Conservation (phyloP, 2,797 vertebrate genomes). For the Crypturellus tataupa region DNA sequence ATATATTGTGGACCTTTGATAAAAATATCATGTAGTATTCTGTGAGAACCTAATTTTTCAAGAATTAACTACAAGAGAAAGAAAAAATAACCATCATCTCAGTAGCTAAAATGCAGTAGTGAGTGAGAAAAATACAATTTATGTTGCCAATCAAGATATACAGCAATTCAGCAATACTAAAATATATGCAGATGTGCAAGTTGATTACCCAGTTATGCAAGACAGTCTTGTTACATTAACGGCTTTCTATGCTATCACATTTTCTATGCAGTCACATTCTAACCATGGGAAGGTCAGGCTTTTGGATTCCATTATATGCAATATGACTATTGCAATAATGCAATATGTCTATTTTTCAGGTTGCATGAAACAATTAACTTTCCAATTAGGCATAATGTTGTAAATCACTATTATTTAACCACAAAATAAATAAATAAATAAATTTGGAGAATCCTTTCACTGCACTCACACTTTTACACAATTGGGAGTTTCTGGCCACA, state of each 20-base stretch:
- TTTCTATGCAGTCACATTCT: not conserved
- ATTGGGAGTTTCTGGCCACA: not conserved
- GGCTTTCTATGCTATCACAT: not conserved
- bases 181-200: not conserved
- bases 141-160: not conserved
- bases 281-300: not conserved
- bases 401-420: not conserved
- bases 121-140: not conserved
- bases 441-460: not conserved
- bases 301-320: not conserved
- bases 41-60: conserved; percentile 14
- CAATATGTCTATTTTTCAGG: not conserved
- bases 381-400: not conserved
- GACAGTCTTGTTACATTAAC: conserved; percentile 4
- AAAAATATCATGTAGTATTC: not conserved
- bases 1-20: not conserved
- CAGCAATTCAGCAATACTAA: not conserved
- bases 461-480: not conserved
- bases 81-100: not conserved
- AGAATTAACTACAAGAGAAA: not conserved
- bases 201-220: not conserved
- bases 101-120: not conserved
- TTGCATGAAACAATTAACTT: not conserved
- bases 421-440: not conserved
- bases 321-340: not conserved